A percentile compares a stretch with the other conserved stretches of the same genome.
phyloP scores from a whole-genome alignment of 1,140 invertebrate species.

The Gerris buenoi region DNA sequence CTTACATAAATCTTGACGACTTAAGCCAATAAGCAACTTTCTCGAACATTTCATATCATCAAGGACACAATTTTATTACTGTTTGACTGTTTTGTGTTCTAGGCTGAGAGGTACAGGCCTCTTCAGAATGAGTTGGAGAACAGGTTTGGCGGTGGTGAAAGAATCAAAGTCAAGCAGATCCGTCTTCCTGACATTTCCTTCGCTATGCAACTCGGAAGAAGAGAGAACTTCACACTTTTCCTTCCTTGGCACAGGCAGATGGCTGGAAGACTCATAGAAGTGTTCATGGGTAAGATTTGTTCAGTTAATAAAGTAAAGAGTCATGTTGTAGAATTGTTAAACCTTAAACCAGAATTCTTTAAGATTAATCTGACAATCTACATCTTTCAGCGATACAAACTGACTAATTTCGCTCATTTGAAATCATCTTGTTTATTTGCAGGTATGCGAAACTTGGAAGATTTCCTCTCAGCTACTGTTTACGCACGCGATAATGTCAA shows the following conservation, averaged over 20 bases:
- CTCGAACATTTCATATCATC: no score
- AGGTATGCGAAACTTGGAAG: slow-evolving; percentile 19
- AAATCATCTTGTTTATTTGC: neutral
- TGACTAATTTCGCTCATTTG: no score
- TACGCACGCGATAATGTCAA: slow-evolving; percentile 29
- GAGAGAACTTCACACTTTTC: slow-evolving; percentile 57
- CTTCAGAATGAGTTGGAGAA: slow-evolving; percentile 10
- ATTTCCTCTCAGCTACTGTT: slow-evolving; percentile 26
- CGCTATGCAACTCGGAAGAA: slow-evolving; percentile 45
- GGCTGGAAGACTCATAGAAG: slow-evolving; percentile 49
- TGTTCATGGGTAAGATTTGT: slow-evolving; percentile 51
- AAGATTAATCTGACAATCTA: no score
- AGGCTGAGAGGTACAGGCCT: neutral
- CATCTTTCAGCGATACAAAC: no score
- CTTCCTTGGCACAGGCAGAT: slow-evolving; percentile 50
- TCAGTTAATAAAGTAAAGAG: no score
- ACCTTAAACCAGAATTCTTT: no score
- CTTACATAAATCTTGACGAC: no score
- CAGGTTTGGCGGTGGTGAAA: slow-evolving; percentile 9
- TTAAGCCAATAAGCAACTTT: no score
- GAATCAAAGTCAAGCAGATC: slow-evolving; percentile 23
- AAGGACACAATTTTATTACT: no score
- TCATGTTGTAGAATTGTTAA: no score
- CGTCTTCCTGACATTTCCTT: slow-evolving; percentile 48
- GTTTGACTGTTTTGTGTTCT: no score